Conservation (phyloP, 64 coral and sea anemone genomes). For the Stylophora pistillata region DNA sequence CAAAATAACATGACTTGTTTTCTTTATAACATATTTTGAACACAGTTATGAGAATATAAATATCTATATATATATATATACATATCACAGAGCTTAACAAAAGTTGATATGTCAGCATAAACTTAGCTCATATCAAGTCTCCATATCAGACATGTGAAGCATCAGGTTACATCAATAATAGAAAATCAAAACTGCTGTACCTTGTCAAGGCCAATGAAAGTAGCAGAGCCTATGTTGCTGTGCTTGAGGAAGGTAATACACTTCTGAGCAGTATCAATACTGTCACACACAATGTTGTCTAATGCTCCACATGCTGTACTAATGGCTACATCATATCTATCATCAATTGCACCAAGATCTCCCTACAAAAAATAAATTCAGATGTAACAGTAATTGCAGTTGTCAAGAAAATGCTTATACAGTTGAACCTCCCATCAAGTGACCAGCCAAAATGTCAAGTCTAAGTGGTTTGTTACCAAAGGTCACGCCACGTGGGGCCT, state of each 20-base stretch:
- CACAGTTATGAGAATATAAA: too few species aligned
- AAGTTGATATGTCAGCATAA: not conserved
- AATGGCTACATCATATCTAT: slow-evolving; percentile 98
- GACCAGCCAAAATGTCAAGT: too few species aligned
- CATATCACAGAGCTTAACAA: not conserved
- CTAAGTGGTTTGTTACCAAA: too few species aligned
- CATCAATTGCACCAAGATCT: slow-evolving; percentile 98
- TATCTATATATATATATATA: too few species aligned
- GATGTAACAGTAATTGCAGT: not conserved
- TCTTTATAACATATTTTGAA: too few species aligned
- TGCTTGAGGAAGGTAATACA: slow-evolving; percentile 88
- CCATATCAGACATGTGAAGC: too few species aligned
- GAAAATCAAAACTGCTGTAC: slow-evolving; percentile 24
- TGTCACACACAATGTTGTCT: slow-evolving; percentile 97
- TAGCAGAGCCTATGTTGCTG: slow-evolving; percentile 85
- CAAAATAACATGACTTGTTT: too few species aligned
- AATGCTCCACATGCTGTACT: slow-evolving; percentile 95
- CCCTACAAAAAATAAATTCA: slow-evolving; percentile 67
- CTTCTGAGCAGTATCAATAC: slow-evolving; percentile 95
- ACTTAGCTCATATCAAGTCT: too few species aligned
- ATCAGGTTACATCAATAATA: not conserved
- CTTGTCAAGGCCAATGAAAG: slow-evolving; percentile 97
- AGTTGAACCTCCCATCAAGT: too few species aligned
- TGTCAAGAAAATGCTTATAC: not conserved
- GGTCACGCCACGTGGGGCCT: too few species aligned